A percentile compares a stretch with the other conserved stretches of the same genome.
Conservation (phyloP, 1,140 invertebrate species). For the Xylocopa sonorina region DNA sequence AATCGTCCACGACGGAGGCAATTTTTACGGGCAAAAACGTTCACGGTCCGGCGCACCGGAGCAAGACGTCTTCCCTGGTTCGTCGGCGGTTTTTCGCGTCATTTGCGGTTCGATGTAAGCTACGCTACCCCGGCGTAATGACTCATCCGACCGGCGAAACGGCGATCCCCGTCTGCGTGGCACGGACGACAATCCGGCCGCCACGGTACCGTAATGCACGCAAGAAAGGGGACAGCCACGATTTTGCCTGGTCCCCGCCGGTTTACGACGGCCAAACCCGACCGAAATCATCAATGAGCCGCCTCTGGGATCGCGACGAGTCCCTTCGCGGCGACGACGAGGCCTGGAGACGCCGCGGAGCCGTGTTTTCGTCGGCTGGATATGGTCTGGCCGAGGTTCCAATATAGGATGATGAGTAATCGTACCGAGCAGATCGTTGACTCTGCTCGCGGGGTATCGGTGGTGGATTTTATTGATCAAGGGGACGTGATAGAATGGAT, state of each 20-base stretch:
- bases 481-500: too few species aligned
- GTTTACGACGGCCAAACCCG: conserved; percentile 48
- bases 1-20: conserved; percentile 40
- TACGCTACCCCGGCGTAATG: conserved; percentile 35
- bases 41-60: conserved; percentile 8
- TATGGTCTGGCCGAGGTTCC: not conserved
- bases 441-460: not conserved
- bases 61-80: conserved; percentile 27
- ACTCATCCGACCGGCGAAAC: conserved; percentile 34
- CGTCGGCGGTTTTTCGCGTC: conserved; percentile 39
- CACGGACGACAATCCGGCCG: conserved; percentile 51
- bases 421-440: not conserved
- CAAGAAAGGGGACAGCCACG: conserved; percentile 54
- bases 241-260: conserved; percentile 50
- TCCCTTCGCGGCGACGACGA: not conserved
- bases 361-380: not conserved
- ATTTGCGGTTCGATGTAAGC: conserved; percentile 49
- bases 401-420: not conserved
- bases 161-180: conserved; percentile 43
- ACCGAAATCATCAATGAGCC: conserved; percentile 62
- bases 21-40: conserved; percentile 44
- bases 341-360: not conserved
- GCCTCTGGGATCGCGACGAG: conserved; percentile 25
- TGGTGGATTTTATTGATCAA: not conserved
- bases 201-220: conserved; percentile 53